These are phyloP conservation scores for Aegithalos caudatus DNA, from an alignment of 2,113 vertebrate species.

Conservation along the genomic window DNA sequence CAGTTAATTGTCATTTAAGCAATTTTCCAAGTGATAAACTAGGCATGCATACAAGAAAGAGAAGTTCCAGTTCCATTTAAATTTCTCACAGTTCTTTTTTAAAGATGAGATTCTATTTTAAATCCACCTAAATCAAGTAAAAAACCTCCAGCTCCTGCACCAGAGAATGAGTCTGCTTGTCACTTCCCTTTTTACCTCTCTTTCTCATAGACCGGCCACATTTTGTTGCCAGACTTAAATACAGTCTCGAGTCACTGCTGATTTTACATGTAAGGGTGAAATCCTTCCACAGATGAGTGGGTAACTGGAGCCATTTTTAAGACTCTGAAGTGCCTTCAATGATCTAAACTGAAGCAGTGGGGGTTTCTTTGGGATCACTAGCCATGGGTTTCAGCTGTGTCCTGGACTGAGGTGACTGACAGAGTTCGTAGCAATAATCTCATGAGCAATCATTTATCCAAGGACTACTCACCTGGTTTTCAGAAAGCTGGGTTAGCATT, in stretches of 20 bases:
- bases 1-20: background rate
- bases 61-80: background rate
- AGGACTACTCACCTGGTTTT: background rate
- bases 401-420: background rate
- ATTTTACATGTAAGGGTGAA: background rate
- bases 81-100: background rate
- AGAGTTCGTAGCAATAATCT: conserved; percentile 45
- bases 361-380: background rate
- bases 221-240: conserved; percentile 12
- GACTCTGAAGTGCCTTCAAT: conserved; percentile 52
- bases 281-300: background rate
- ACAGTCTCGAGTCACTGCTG: background rate
- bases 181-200: conserved; percentile 40
- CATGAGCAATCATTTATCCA: background rate
- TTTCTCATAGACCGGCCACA: background rate
- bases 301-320: conserved; percentile 50
- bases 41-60: background rate
- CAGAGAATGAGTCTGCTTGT: background rate
- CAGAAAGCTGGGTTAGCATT: background rate
- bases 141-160: background rate
- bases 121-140: background rate
- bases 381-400: background rate
- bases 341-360: background rate
- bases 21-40: background rate
- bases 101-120: background rate